A percentile compares a stretch with the other conserved stretches of the same genome.
These are phyloP conservation scores for Diaperis boleti DNA, from an alignment of 2,888 invertebrate genomes.

Conservation along the genomic window DNA sequence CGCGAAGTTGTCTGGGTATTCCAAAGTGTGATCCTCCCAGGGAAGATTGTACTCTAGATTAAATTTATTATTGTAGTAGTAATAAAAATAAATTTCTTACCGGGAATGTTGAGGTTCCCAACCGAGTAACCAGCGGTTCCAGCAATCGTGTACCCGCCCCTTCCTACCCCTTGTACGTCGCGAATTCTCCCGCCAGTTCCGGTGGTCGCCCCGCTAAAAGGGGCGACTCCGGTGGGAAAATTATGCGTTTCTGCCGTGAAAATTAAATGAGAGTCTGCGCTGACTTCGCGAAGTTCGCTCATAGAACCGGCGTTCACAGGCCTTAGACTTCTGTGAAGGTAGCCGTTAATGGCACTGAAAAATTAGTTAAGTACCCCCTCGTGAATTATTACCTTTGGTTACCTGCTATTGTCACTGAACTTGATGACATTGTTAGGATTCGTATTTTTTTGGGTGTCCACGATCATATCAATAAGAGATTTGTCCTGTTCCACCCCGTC, in stretches of 20 bases:
- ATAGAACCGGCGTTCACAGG: conserved; percentile 78
- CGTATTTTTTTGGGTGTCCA: conserved; percentile 85
- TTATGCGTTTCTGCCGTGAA: conserved; percentile 99
- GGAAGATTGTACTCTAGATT: conserved; percentile 86
- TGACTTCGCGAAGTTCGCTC: conserved; percentile 69
- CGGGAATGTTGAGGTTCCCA: conserved; percentile 91
- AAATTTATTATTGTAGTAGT: no score
- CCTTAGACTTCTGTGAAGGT: conserved; percentile 75
- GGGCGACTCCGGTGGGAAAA: conserved; percentile 97
- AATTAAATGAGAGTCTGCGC: conserved; percentile 85
- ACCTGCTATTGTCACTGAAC: conserved; percentile 97
- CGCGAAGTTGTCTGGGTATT: conserved; percentile 92
- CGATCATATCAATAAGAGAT: conserved; percentile 93
- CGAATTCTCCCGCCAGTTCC: conserved; percentile 96
- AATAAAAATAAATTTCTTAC: no score
- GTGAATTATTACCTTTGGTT: conserved; percentile 42
- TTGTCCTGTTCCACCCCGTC: conserved; percentile 83
- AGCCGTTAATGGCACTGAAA: conserved; percentile 88
- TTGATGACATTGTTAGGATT: conserved; percentile 96
- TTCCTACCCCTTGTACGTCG: conserved; percentile 95
- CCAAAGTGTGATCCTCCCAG: conserved; percentile 83
- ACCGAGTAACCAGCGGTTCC: conserved; percentile 98
- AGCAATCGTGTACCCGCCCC: conserved; percentile 94
- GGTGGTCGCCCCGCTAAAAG: conserved; percentile 97
- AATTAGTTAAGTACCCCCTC: neutral